Evolutionary conservation across 2,113 vertebrate genomes (phyloP).

Genomic region (Eubucco bourcierii): DNA sequence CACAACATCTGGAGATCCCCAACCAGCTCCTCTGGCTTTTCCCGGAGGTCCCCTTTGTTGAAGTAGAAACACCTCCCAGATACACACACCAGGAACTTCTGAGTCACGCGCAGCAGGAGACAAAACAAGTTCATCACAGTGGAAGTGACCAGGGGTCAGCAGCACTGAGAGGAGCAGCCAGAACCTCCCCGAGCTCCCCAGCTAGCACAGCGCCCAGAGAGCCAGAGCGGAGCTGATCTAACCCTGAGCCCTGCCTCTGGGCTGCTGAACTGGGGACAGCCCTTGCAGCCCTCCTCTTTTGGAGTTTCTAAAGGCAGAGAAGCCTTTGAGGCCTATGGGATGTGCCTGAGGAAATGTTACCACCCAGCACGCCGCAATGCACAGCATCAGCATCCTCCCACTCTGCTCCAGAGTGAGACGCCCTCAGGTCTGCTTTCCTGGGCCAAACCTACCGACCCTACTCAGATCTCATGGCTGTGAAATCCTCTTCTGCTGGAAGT

Average conservation of each 20-base stretch:
- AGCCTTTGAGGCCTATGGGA: neutral
- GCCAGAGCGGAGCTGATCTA: neutral
- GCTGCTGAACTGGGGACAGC: neutral
- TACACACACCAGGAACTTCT: neutral
- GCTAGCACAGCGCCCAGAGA: neutral
- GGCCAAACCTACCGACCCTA: neutral
- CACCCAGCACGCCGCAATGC: neutral
- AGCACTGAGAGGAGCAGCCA: neutral
- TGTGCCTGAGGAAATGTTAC: accelerated
- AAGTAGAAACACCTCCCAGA: neutral
- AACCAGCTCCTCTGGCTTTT: neutral
- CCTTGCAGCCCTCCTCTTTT: neutral
- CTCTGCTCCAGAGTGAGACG: accelerated
- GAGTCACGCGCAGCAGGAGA: neutral
- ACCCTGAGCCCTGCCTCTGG: neutral
- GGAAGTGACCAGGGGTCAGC: neutral
- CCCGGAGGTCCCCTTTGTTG: neutral
- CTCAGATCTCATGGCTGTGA: neutral
- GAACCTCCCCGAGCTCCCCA: neutral
- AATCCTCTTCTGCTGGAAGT: neutral
- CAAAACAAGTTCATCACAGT: neutral
- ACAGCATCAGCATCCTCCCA: neutral
- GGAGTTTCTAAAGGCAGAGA: neutral
- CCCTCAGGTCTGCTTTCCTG: neutral
- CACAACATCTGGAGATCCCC: neutral